Percentiles rank a stretch among this genome's conserved stretches.
phyloP scores from a whole-genome alignment of 2,797 vertebrate species.

The Acrocephalus scirpaceus region DNA sequence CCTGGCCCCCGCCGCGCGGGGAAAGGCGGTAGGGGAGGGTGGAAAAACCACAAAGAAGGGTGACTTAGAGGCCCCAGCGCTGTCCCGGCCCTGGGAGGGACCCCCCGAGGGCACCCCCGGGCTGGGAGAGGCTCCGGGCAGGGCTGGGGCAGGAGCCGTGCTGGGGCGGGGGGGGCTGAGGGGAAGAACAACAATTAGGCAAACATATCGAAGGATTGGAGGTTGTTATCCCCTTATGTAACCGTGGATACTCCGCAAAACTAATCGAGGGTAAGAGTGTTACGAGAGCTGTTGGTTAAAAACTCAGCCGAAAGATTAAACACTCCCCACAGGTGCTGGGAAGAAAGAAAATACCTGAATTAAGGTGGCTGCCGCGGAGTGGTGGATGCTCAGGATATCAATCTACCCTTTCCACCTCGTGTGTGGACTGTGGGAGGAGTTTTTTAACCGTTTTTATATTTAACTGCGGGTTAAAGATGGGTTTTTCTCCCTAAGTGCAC shows the following conservation, averaged over 20 bases:
- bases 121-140: background rate
- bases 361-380: background rate
- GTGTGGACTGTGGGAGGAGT: too few species aligned
- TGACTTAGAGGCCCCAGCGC: accelerated
- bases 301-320: background rate
- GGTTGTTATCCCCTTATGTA: background rate
- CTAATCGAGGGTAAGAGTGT: background rate
- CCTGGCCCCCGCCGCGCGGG: background rate
- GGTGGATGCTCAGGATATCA: background rate
- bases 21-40: background rate
- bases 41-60: accelerated
- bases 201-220: background rate
- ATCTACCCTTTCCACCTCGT: background rate
- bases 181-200: background rate
- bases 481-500: background rate
- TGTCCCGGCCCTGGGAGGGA: background rate
- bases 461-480: accelerated
- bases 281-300: background rate
- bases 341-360: background rate
- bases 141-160: background rate
- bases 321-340: background rate
- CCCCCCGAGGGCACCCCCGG: background rate
- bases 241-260: background rate
- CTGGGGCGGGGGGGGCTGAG: background rate
- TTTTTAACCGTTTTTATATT: background rate